Base-by-base conservation (phyloP, 2,113 vertebrate species). In the Rallus limicola region DNA sequence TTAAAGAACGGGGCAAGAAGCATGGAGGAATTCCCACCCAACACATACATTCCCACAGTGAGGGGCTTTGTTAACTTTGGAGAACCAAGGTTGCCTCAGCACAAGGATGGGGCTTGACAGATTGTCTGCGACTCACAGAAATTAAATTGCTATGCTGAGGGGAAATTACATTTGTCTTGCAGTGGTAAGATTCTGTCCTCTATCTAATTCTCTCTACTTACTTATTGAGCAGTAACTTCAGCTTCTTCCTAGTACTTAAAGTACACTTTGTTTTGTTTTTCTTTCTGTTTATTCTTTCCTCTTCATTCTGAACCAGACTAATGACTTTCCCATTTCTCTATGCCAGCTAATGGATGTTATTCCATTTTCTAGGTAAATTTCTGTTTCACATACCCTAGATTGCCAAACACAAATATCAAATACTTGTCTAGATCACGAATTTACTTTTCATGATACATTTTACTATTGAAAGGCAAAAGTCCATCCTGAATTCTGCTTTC, bases 401-500 rank as follows among this genome's bases (percentile, higher is more conserved):
- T 21, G 42, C 38, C 79, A 50, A 90, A 76, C 31, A 84, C 36
- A 93, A 86, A 48, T 6, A 68, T 13, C 38, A 86, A 88, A 79
- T 29, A n/a, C 58, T 85, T 71, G 63, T 62, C 63, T 69, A 69
- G 34, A 76, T 44, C 50, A 71, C 42, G 28, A 86, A 52, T 53
- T 83, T 90, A 33, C 19, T 68, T 87, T 81, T 68, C 38, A 48
- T 56, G n/a, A 90, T 14, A n/a, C 5, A 16, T 72, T 84, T 91
- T 71, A n/a, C 36, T 84, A 16, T 34, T 84, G 21, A 86, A 93
- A 90, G 34, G 38, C 34, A 86, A 83, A 96, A 69, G 42, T 65
- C 58, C 34, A 65, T 64, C 81, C 68, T 58, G 28, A 95, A 78
- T 86, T 86, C 62, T 84, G 81, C 34, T 89, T 90, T 92, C 10